Evolutionary conservation across 2,113 vertebrate genomes (phyloP), one percentile per base, ranked within the genome.

Genomic region (Holacanthus passer): DNA sequence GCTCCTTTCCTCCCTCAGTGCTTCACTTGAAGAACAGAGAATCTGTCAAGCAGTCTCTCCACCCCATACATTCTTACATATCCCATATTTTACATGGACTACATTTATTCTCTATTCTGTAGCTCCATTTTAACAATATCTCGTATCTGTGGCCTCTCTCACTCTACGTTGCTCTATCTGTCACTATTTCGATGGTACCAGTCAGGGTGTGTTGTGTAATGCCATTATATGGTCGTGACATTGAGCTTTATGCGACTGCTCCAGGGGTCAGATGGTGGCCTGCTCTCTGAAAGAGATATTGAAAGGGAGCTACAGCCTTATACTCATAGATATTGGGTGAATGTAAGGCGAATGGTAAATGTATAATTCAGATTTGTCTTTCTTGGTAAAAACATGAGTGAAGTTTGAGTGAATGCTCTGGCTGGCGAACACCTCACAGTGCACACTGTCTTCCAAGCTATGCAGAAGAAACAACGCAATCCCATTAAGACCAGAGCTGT

Each of bases 221-320:
- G 65, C 59, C 72, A 89, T 84, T 86, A 82, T 68, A 67, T 7
- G 59, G 71, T 69, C n/a, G n/a, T 87, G 85, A 90, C 87, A 87
- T 83, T 86, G 59, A 50, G 73, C 80, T 71, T 63, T 56, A 67
- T 80, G 69, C 68, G 62, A 60, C 62, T 53, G 71, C 71, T 74
- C 48, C 0, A 35, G 56, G 71, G 75, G 55, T 72, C 80, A 58
- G 19, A 48, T 48, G 37, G 62, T 55, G 47, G 63, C 41, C 63
- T 29, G 66, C 59, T 77, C 77, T 67, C 60, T 59, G 63, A 37
- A 31, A 68, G 62, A 86, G 67, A 86, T 73, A 85, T 39, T 84
- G 73, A 87, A 77, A 86, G 47, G 56, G 68, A 78, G 32, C 17
- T 41, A 16, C 39, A 64, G 22, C 13, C 14, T 71, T 24, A 45